Evolutionary conservation across 2,113 vertebrate species (phyloP), one percentile per base, ranked within the genome.

Genomic region (Poecile atricapillus): DNA sequence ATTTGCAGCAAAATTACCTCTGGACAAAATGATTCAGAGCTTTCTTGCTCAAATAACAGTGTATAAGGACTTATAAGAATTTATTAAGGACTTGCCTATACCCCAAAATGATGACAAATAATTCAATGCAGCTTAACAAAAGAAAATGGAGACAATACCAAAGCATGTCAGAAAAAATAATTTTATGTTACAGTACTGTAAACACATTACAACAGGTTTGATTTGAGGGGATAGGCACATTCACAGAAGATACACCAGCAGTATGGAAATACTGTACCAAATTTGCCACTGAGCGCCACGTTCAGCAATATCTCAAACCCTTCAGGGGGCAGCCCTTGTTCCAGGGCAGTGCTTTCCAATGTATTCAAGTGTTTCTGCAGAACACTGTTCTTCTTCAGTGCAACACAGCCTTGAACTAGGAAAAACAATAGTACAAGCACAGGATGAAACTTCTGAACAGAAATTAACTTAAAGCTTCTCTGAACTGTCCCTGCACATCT

Each of bases 231-330:
- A 76, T 44, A 52, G 11, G 47, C 52, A 37, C 5, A 4, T 76
- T 87, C 55, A 44, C 69, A 81, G 47, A 41, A 89, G 27, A 56
- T 56, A 88, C 11, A 6, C 7, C 21, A 89, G 63, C 13, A 91
- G 27, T 9, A 56, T 2, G 44, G 15, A 30, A 93, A 95, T 28
- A 15, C 55, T 83, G 97, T 98, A 99, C 99, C 98, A 92, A 99
- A 98, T 82, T 97, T 98, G 58, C 98, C 98, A 96, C 98, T 99
- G 92, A 99, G 98, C 33, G 95, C 98, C 91, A 98, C 98, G 4
- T 98, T 98, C 89, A 99, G 97, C 95, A 99, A 98, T 9, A 97
- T 15, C 39, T 97, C 97, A 79, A 99, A 97, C 59, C 60, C 98
- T 93, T 99, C 98, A 39, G 99, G 97, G 16, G 98, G 84, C 71